Evolutionary conservation across 2,113 vertebrate genomes (phyloP).

Genomic region (Abramis brama): DNA sequence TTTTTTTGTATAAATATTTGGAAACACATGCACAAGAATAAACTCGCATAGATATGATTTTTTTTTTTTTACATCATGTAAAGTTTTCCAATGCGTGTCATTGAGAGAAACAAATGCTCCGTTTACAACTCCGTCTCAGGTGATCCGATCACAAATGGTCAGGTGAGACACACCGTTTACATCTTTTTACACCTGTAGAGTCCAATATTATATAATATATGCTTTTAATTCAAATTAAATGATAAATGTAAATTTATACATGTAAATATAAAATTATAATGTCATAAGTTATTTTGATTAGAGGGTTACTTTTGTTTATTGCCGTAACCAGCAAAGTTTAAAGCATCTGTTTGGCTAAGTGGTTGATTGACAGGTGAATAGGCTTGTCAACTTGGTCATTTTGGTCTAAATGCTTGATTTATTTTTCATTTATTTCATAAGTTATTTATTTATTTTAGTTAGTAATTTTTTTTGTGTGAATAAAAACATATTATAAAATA

Average conservation of each 20-base stretch:
- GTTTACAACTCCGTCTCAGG: not conserved
- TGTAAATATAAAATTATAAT: not conserved
- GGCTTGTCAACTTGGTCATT: not conserved
- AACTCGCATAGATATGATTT: not conserved
- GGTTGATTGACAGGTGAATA: not conserved
- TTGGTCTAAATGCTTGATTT: not conserved
- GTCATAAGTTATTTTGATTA: not conserved
- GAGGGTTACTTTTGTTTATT: not conserved
- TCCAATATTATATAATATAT: not conserved
- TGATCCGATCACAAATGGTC: constrained; percentile 8
- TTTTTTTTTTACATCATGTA: not conserved
- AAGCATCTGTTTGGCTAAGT: not conserved
- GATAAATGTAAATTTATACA: not conserved
- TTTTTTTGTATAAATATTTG: not conserved
- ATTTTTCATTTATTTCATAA: not conserved
- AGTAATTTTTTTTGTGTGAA: no score
- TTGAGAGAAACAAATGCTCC: not conserved
- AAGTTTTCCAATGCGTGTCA: not conserved
- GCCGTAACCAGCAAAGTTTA: not conserved
- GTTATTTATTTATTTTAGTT: no score
- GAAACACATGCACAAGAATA: not conserved
- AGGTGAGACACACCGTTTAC: not conserved
- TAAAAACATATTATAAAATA: not conserved
- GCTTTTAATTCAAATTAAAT: not conserved
- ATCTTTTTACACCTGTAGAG: not conserved